Evolutionary conservation across 2,888 invertebrate species (phyloP), one percentile per base, ranked within the genome.

Genomic region (Synergus japonicus): DNA sequence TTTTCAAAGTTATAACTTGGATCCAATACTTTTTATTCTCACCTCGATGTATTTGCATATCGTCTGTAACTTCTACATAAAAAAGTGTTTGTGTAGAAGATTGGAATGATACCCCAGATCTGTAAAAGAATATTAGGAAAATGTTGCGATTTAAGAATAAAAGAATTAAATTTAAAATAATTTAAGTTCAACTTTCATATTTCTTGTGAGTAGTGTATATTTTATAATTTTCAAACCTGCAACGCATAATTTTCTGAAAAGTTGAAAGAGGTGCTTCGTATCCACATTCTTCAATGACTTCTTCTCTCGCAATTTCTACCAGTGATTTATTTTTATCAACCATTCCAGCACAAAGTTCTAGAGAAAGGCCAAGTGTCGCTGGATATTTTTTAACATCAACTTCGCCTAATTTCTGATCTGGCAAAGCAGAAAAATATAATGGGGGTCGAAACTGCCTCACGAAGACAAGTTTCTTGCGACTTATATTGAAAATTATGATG

Each of bases 331-430:
- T 92, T 92, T 98, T 98, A 91, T 98, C 98, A 2, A 98, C 95
- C 84, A 98, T 97, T 5, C 99, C 99, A 8, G 98, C 98, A 93
- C 99, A 99, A 84, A 99, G 94, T 92, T 99, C 99, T 66, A 98
- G 90, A 0, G 98, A 96, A 7, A 98, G 91, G 0, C 98, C 98
- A 8, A 96, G 90, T 0, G 93, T 93, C 0, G 96, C 94, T 4
- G 96, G 96, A 91, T 95, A 96, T 87, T 95, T 94, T 0, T 92
- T 87, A 0, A 94, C 92, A 88, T 97, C 95, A 81, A 96, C 94
- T 2, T 89, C 87, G 0, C 93, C 92, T 78, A 94, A 94, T 58
- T 93, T 91, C 54, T 37, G 37, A 37, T 93, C 93, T 8, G 95
- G 94, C 22, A 97, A 93, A 83, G 94, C 93, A 79, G 95, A 95